Base-by-base conservation (phyloP, 2,888 invertebrate species). In the Trichacis sp. region DNA sequence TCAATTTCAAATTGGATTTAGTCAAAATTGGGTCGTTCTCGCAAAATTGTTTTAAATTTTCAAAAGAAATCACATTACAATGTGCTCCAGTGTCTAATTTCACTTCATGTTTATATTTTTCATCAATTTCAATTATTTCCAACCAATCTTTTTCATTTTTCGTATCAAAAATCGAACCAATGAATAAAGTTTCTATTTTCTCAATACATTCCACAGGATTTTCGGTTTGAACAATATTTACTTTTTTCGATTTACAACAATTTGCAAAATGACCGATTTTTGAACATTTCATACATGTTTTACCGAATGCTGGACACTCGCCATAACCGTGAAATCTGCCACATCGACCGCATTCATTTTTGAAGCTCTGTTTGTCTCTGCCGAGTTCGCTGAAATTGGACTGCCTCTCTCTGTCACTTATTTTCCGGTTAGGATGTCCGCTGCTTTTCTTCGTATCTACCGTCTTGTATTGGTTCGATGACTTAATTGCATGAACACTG, bases 301-400 rank as follows among this genome's bases (percentile, higher is more conserved):
- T 64, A 17, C 65, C 68, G 17, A 45, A 60, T 2, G 71, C 67
- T 29, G 71, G 69, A 51, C 69, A 60, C 14, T 65, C 45, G 15
- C 59, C 24, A 24, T 24, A 24, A 24, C 24, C 24, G 24, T 24
- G 36, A 12, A 19, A 38, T 8, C 42, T 19, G 9, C 56, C 59
- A 48, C 68, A 70, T 20, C 54, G 24, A 24, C 24, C 24, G 24
- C 24, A 24, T 24, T 24, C 8, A 24, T 24, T 24, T 24, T 24
- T 24, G 24, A 24, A 24, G 24, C 8, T 24, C 24, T 24, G 24
- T 8, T 8, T 24, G 4, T 24, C 4, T 24, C 3, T 8, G 24
- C 24, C 24, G 24, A n/a, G n/a, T n/a, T n/a, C n/a, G n/a, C n/a
- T n/a, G n/a, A n/a, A n/a, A n/a, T n/a, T n/a, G n/a, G n/a, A 8